phyloP scores from a whole-genome alignment of 2,113 vertebrate species.

The Podarcis cretensis region DNA sequence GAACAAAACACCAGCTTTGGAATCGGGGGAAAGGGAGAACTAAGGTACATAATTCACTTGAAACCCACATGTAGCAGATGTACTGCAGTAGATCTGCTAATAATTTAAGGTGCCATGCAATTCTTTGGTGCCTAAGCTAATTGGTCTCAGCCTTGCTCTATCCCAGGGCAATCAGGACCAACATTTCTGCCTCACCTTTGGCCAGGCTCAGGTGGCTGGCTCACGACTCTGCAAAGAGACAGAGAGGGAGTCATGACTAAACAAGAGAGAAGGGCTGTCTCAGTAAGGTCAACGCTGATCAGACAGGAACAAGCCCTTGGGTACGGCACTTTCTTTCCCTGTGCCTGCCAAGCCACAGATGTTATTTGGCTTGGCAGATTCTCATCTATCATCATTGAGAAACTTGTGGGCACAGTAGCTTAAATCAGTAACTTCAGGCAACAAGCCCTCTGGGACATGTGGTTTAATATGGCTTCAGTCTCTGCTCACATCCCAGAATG shows the following conservation, averaged over 20 bases:
- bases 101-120: no score
- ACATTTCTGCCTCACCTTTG: neutral
- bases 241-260: neutral
- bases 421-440: neutral
- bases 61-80: no score
- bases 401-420: neutral
- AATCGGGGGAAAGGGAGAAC: no score
- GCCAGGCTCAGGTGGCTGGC: neutral
- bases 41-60: no score
- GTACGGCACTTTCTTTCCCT: neutral
- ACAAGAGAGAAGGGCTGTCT: neutral
- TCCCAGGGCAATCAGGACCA: neutral
- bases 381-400: rapidly evolving
- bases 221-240: neutral
- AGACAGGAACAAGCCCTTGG: neutral
- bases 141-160: neutral
- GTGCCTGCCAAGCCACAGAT: conserved; percentile 52
- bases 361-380: conserved; percentile 32
- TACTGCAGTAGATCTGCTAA: no score
- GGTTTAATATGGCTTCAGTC: neutral
- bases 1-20: no score
- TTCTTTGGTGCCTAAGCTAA: neutral
- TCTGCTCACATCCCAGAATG: neutral
- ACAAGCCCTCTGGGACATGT: conserved; percentile 13
- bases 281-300: neutral